A percentile compares a stretch with the other conserved stretches of the same genome.
These are phyloP conservation scores for Ptiloglossa arizonensis DNA, from an alignment of 1,140 invertebrate species.

Conservation along the genomic window DNA sequence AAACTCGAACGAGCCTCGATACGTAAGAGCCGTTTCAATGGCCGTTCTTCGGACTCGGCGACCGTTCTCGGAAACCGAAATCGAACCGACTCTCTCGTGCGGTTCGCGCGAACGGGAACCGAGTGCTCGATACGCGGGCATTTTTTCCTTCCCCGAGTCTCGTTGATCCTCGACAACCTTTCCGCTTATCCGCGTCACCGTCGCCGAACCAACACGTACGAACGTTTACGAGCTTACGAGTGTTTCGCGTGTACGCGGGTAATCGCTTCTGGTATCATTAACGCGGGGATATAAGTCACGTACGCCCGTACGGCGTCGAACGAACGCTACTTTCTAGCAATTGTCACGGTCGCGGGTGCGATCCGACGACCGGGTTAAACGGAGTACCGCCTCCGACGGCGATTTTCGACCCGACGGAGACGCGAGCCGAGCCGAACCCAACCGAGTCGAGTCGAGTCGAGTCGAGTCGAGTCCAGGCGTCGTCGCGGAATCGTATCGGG, in stretches of 20 bases:
- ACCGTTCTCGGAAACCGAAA: background rate
- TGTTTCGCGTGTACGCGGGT: slow-evolving; percentile 56
- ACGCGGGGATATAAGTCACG: slow-evolving; percentile 52
- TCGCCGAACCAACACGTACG: slow-evolving; percentile 21
- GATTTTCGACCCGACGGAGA: background rate
- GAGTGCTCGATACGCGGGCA: background rate
- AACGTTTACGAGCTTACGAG: slow-evolving; percentile 62
- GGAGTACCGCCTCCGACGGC: background rate
- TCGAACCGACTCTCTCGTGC: too few relatives aligned
- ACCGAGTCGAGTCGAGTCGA: background rate
- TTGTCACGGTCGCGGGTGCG: slow-evolving; percentile 32
- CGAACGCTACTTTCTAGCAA: slow-evolving; percentile 31
- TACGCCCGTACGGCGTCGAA: slow-evolving; percentile 42
- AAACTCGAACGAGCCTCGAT: slow-evolving; percentile 3
- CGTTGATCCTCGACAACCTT: slow-evolving; percentile 16
- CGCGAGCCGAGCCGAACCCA: too few relatives aligned
- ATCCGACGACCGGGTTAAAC: slow-evolving; percentile 22
- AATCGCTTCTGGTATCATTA: slow-evolving; percentile 61
- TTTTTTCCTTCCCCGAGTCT: background rate
- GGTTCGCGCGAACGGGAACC: background rate
- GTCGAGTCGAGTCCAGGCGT: background rate
- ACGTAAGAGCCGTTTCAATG: slow-evolving; percentile 24
- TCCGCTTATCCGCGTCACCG: slow-evolving; percentile 8
- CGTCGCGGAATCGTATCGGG: background rate
- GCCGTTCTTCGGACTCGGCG: background rate